A percentile compares a stretch with the other conserved stretches of the same genome.
Evolutionary conservation across 2,113 vertebrate genomes (phyloP).

Genomic region (Pseudolaguvia tuberculata): DNA sequence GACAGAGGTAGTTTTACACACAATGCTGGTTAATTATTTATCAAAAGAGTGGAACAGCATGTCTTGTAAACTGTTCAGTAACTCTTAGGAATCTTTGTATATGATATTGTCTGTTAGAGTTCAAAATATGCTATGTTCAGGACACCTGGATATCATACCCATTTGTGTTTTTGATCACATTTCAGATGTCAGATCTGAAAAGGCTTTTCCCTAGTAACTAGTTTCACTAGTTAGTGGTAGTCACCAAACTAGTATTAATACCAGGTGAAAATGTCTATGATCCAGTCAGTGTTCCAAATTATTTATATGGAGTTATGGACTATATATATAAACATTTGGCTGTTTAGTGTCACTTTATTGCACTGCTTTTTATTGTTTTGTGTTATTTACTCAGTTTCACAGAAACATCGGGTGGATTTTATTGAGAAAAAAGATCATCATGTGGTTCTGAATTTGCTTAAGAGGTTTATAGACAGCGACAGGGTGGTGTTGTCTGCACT

Average conservation of each 20-base stretch:
- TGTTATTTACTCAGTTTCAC: constrained; percentile 70
- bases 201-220: too few species aligned
- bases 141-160: too few species aligned
- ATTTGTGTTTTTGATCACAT: too few species aligned
- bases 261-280: too few species aligned
- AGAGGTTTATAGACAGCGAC: constrained; percentile 72
- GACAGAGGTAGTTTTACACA: constrained; percentile 73
- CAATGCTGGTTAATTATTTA: constrained; percentile 20
- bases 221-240: too few species aligned
- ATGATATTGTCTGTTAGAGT: too few species aligned
- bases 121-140: too few species aligned
- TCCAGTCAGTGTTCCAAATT: too few species aligned
- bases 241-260: too few species aligned
- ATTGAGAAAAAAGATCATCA: constrained; percentile 86
- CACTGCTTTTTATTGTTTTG: neutral
- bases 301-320: too few species aligned
- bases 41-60: neutral
- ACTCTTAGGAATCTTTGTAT: neutral
- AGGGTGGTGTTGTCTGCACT: constrained; percentile 77
- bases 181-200: too few species aligned
- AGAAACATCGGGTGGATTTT: constrained; percentile 85
- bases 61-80: neutral
- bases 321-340: too few species aligned
- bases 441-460: constrained; percentile 73
- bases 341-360: neutral